Evolutionary conservation across 2,113 vertebrate genomes (phyloP).

Genomic region (Bubalus kerabau): DNA sequence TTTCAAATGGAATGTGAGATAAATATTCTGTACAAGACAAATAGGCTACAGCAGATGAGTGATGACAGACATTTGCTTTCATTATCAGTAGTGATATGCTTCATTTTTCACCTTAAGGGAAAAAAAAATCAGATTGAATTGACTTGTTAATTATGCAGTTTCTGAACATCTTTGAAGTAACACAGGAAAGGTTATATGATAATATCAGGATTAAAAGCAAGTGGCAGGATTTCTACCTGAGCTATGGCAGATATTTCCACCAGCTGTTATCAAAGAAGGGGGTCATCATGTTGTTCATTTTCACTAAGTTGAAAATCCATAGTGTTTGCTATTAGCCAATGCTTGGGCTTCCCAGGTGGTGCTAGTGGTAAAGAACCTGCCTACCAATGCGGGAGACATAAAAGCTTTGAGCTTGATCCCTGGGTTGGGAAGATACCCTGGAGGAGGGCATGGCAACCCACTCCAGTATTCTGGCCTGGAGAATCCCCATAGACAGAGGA

Average conservation of each 20-base stretch:
- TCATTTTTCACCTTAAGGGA: slow-evolving; percentile 74
- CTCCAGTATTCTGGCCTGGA: neutral
- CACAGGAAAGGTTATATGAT: neutral
- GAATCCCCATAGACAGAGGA: neutral
- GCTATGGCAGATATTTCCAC: neutral
- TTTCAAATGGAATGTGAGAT: slow-evolving; percentile 57
- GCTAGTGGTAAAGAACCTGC: neutral
- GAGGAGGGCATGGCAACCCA: neutral
- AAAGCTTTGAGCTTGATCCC: neutral
- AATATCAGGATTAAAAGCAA: slow-evolving; percentile 6
- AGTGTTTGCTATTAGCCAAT: neutral
- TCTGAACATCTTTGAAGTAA: slow-evolving; percentile 41
- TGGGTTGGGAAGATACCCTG: neutral
- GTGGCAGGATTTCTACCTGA: neutral
- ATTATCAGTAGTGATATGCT: slow-evolving; percentile 75
- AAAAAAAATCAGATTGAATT: slow-evolving; percentile 56
- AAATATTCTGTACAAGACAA: slow-evolving; percentile 71
- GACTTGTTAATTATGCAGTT: slow-evolving; percentile 70
- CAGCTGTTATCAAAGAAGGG: neutral
- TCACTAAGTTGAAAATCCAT: neutral
- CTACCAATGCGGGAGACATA: neutral
- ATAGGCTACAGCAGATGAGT: slow-evolving; percentile 73
- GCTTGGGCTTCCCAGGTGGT: neutral
- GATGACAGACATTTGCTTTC: slow-evolving; percentile 77
- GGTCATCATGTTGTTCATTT: neutral